phyloP scores from a whole-genome alignment of 2,113 vertebrate species.

The Poecile atricapillus region DNA sequence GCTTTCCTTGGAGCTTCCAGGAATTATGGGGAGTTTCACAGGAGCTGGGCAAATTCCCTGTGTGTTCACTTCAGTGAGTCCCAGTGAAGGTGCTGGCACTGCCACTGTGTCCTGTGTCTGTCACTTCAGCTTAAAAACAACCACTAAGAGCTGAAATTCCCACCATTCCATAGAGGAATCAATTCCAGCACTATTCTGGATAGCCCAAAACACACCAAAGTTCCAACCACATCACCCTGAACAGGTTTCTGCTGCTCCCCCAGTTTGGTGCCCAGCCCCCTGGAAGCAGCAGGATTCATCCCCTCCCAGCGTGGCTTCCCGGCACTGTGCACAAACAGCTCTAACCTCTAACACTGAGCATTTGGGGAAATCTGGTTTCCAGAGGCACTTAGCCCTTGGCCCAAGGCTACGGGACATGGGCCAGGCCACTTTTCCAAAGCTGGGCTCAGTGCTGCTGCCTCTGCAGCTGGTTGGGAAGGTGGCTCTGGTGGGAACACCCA shows the following conservation, averaged over 20 bases:
- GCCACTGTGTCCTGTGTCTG: not conserved
- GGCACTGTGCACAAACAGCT: constrained; percentile 1
- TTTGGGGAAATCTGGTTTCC: constrained; percentile 9
- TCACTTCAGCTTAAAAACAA: not conserved
- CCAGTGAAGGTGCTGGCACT: not conserved
- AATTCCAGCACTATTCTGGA: not conserved
- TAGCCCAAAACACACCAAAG: not conserved
- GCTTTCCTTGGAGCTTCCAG: not conserved
- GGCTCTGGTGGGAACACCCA: not conserved
- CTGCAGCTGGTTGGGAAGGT: constrained; percentile 43
- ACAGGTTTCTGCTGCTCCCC: not conserved
- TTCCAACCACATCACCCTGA: not conserved
- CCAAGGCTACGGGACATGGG: not conserved
- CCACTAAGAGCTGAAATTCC: not conserved
- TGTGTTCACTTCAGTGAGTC: not conserved
- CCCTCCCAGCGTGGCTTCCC: constrained; percentile 5
- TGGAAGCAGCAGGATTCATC: not conserved
- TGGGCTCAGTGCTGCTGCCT: not conserved
- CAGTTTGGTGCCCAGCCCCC: not conserved
- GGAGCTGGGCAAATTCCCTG: not conserved
- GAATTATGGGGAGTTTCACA: not conserved
- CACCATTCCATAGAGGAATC: not conserved
- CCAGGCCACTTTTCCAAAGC: constrained; percentile 41
- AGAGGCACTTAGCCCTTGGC: constrained; percentile 50
- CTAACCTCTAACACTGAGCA: not conserved